phyloP scores from a whole-genome alignment of 2,113 vertebrate species.

The Megaceryle maxima region DNA sequence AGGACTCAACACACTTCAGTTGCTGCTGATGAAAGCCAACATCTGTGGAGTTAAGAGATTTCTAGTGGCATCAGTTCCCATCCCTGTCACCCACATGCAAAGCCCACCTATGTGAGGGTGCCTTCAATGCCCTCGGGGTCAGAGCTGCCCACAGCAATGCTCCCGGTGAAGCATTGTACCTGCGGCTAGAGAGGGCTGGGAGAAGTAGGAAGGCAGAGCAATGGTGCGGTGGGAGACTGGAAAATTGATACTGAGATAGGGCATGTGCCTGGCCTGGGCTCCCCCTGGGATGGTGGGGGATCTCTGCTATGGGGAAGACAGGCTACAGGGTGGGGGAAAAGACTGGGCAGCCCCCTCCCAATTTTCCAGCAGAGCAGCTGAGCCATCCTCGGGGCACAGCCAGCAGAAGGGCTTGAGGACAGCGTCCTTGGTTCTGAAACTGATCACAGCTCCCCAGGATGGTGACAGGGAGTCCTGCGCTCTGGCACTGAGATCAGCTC shows the following conservation, averaged over 20 bases:
- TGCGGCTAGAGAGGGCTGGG: background rate
- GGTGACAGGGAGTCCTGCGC: too few relatives aligned
- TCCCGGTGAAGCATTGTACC: rapidly evolving
- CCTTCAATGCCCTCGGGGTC: conserved; percentile 3
- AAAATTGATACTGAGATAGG: background rate
- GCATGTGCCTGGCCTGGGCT: background rate
- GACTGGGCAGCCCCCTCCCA: background rate
- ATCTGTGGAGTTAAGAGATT: background rate
- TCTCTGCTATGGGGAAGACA: background rate
- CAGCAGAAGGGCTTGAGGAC: background rate
- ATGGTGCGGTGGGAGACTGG: background rate
- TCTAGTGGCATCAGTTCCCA: background rate
- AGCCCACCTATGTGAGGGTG: conserved; percentile 19
- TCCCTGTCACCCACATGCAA: background rate
- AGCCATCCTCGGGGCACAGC: background rate
- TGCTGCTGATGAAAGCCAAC: background rate
- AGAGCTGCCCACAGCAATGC: background rate
- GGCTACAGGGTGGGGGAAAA: background rate
- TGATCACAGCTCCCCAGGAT: background rate
- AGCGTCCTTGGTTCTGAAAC: background rate
- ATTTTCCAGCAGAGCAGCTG: background rate
- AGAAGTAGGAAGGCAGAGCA: background rate
- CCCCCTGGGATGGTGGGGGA: background rate
- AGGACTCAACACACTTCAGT: background rate
- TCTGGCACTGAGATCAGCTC: background rate